phyloP scores from a whole-genome alignment of 2,797 vertebrate genomes.

The Rhabdophis nuchalis region DNA sequence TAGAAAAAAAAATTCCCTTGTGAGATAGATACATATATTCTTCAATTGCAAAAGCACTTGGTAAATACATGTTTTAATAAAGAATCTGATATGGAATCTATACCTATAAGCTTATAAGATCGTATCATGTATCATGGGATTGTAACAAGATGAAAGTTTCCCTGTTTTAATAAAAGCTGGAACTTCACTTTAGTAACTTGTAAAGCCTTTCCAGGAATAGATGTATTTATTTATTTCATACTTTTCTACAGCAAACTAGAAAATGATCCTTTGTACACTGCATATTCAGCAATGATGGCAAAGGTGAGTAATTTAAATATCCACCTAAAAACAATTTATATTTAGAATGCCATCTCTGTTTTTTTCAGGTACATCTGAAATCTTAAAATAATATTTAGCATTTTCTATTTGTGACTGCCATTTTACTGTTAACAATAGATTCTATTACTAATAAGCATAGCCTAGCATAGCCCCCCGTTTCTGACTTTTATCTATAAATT shows the following conservation, averaged over 20 bases:
- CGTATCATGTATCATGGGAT: background rate
- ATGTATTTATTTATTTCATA: background rate
- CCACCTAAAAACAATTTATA: background rate
- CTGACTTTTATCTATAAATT: no score
- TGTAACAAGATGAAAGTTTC: background rate
- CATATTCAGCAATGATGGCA: conserved; percentile 98
- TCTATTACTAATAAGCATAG: background rate
- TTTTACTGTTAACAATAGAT: background rate
- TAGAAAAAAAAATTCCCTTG: background rate
- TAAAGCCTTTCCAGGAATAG: background rate
- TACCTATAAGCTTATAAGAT: conserved; percentile 14
- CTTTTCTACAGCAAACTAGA: conserved; percentile 82
- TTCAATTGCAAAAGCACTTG: background rate
- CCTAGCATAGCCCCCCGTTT: no score
- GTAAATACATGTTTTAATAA: conserved; percentile 8
- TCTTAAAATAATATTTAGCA: background rate
- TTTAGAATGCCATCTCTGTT: background rate
- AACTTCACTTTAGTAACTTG: background rate
- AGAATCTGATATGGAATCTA: background rate
- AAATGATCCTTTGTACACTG: conserved; percentile 92
- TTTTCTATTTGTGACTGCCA: background rate
- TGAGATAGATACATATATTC: background rate
- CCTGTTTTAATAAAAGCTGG: background rate
- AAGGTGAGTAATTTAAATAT: conserved; percentile 78
- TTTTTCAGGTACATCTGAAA: background rate